Base-by-base conservation (phyloP, 2,113 vertebrate genomes). In the Chamaea fasciata region DNA sequence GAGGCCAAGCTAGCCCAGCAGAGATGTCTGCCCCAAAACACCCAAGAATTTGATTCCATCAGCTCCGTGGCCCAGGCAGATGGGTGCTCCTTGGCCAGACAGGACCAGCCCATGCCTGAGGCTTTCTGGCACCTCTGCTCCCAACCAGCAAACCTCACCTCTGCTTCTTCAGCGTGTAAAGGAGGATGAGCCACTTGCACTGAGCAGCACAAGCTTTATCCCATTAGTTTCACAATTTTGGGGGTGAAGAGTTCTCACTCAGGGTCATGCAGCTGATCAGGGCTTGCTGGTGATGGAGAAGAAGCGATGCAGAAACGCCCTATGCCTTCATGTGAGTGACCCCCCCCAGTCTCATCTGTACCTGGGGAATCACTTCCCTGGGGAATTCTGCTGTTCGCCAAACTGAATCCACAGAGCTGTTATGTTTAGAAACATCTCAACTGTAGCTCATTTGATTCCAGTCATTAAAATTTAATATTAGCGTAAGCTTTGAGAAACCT, bases 401-500 rank as follows among this genome's bases (percentile, higher is more conserved):
- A 91, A 62, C 74, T 11, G 31, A 87, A 91, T 46, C 78, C 69
- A 56, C 62, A 1, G 8, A 44, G 49, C 71, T 57, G 74, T 73
- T 89, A n/a, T 39, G 87, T 85, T 94, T 31, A 85, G 87, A 12
- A 62, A 84, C 57, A 17, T 75, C 64, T 82, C 81, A n/a, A 69
- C 84, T 37, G 73, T 4, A 30, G 83, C 64, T 92, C 84, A 31
- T 74, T 92, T 73, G 94, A 95, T 55, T 65, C 92, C 91, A 87
- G 93, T 87, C 93, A 91, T 95, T 94, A 96, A 95, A 81, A 95
- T 95, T 96, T 94, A 95, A 91, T 76, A 79, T 85, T 5, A 65
- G 67, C 0, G 27, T n/a, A 30, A 88, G 90, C 74, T 89, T 64
- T 44, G 81, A 92, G 94, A 84, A 97, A 96, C 85, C 55, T 5